Base-by-base conservation (phyloP, 2,113 vertebrate species). In the Amazona guildingii region DNA sequence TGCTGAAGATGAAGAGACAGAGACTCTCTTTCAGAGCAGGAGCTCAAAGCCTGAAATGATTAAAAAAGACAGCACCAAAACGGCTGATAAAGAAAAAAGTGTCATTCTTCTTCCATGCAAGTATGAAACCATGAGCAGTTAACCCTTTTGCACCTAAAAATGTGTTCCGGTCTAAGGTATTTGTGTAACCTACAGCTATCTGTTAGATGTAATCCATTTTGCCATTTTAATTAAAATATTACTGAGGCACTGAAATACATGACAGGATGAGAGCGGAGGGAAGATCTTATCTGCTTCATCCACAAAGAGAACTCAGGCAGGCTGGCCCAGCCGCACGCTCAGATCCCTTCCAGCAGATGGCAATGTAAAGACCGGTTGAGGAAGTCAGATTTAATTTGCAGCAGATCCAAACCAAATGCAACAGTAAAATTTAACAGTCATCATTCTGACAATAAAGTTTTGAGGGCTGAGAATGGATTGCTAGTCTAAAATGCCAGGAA, bases 11-110 rank as follows among this genome's bases (percentile, higher is more conserved):
- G 94, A 95, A 97, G 95, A 94, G 84, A 92, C 80, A 92, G 87
- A 88, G 83, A 51, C 35, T 90, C 86, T 88, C 83, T 97, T 88
- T 97, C 95, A 93, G 95, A 97, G 55, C 86, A 88, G 79, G 82
- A 95, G 92, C 96, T 97, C 93, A 97, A 97, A 96, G 95, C 79
- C 85, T 86, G 73, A 94, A 95, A 92, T 95, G 89, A 96, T 97
- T 95, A 87, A 94, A 97, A 87, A 92, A 88, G 86, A 83, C 85
- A 80, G 80, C 70, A 91, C 79, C 77, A 91, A 95, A 96, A 96
- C 13, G 83, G 95, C 85, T 97, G 96, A 94, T 97, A 95, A 97
- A 94, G 89, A 94, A 75, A 85, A 95, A 91, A 72, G 83, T 96
- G 88, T 67, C 80, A 63, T 92, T 94, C 92, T 92, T 86, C 88